phyloP scores from a whole-genome alignment of 35 echinoderm and acorn worm genomes.

The Strongylocentrotus purpuratus region DNA sequence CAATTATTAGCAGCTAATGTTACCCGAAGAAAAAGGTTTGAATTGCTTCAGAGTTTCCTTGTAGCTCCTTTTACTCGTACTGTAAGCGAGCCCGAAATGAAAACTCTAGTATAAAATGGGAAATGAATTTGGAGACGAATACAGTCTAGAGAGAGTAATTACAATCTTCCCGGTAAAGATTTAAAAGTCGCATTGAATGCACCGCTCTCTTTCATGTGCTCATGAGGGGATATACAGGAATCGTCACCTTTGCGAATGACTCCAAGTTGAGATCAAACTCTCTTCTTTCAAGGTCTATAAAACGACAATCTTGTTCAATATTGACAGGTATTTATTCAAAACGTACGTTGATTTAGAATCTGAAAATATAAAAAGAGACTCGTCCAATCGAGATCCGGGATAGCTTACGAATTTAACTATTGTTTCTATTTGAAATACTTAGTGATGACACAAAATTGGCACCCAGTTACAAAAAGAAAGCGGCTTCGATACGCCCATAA shows the following conservation, averaged over 20 bases:
- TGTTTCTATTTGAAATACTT: too few relatives aligned
- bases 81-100: neutral
- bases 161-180: neutral
- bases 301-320: too few relatives aligned
- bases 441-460: too few relatives aligned
- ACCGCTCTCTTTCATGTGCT: neutral
- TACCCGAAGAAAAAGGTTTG: neutral
- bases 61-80: neutral
- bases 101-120: neutral
- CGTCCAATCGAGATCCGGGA: too few relatives aligned
- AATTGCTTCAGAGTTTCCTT: neutral
- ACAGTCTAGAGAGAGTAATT: neutral
- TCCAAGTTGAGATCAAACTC: neutral
- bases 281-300: neutral
- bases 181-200: neutral
- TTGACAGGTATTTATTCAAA: too few relatives aligned
- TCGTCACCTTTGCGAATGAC: neutral
- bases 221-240: neutral
- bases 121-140: neutral
- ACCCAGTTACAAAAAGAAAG: too few relatives aligned
- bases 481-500: too few relatives aligned
- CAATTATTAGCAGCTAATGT: slow-evolving; percentile 3
- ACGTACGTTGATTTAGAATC: too few relatives aligned
- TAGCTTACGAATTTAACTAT: too few relatives aligned
- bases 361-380: too few relatives aligned